Percentiles rank a stretch among this genome's conserved stretches.
These are phyloP conservation scores for Drusus annulatus DNA, from an alignment of 1,140 invertebrate species.

Conservation along the genomic window DNA sequence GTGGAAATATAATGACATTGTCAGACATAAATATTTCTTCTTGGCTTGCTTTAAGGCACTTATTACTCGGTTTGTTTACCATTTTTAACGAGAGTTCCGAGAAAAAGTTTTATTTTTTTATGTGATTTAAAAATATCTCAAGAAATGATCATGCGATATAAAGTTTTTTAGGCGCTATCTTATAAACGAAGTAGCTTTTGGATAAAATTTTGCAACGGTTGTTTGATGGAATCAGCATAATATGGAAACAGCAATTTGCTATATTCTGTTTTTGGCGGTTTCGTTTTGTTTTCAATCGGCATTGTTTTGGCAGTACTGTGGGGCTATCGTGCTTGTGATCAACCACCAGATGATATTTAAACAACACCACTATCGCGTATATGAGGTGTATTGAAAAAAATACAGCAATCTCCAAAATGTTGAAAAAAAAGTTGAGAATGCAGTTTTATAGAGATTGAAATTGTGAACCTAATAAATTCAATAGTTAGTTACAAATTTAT, in stretches of 20 bases:
- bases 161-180: conserved; percentile 7
- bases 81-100: conserved; percentile 30
- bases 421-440: no score
- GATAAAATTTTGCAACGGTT: conserved; percentile 33
- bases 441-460: no score
- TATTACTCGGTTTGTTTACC: conserved; percentile 22
- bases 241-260: no score
- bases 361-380: no score
- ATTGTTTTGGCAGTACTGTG: conserved; percentile 44
- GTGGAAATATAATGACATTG: no score
- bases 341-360: not conserved
- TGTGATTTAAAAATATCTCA: conserved; percentile 23
- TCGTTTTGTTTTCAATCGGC: conserved; percentile 38
- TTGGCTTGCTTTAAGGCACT: not conserved
- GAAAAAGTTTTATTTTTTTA: conserved; percentile 38
- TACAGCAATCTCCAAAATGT: no score
- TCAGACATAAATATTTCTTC: not conserved
- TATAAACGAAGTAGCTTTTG: conserved; percentile 12
- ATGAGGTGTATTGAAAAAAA: no score
- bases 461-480: no score
- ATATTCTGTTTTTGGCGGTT: not conserved
- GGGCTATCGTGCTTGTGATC: not conserved
- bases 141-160: conserved; percentile 4
- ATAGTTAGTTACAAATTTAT: no score
- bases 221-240: not conserved